phyloP scores from a whole-genome alignment of 2,113 vertebrate genomes.

The Anolis carolinensis region DNA sequence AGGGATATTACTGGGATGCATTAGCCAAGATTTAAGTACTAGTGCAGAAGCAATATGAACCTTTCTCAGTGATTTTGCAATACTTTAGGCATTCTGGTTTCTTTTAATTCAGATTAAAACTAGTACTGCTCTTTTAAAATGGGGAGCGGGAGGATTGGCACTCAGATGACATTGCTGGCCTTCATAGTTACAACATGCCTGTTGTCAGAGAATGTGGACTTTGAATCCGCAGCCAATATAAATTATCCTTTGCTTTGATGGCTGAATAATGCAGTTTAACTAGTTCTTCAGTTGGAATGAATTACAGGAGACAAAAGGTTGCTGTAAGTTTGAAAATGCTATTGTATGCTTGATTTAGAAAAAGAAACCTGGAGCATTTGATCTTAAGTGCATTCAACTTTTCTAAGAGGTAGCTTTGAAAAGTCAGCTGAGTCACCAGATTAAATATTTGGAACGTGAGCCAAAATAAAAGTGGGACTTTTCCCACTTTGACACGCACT shows the following conservation, averaged over 20 bases:
- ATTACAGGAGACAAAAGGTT: constrained; percentile 59
- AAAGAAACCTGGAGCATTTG: constrained; percentile 45
- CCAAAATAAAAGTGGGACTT: constrained; percentile 28
- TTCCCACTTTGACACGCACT: too few species aligned
- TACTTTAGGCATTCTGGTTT: neutral
- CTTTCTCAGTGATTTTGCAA: neutral
- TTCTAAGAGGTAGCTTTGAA: constrained; percentile 14
- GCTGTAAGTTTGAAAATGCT: constrained; percentile 44
- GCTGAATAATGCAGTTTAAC: constrained; percentile 62
- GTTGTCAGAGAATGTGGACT: constrained; percentile 16
- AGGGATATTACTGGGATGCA: neutral
- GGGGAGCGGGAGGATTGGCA: neutral
- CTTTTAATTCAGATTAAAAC: neutral
- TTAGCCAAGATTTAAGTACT: neutral
- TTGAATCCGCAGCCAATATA: constrained; percentile 40
- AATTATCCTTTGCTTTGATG: constrained; percentile 46
- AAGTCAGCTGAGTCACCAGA: constrained; percentile 38
- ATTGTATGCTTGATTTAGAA: constrained; percentile 38
- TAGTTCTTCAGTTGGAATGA: constrained; percentile 58
- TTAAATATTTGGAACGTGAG: constrained; percentile 1
- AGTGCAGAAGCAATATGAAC: fast-evolving
- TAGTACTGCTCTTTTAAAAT: neutral
- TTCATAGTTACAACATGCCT: constrained; percentile 32
- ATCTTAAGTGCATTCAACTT: constrained; percentile 43
- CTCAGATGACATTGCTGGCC: neutral